These are phyloP conservation scores for Hydrozoanthus tunicans DNA, from an alignment of 64 coral and sea anemone genomes.

Conservation along the genomic window DNA sequence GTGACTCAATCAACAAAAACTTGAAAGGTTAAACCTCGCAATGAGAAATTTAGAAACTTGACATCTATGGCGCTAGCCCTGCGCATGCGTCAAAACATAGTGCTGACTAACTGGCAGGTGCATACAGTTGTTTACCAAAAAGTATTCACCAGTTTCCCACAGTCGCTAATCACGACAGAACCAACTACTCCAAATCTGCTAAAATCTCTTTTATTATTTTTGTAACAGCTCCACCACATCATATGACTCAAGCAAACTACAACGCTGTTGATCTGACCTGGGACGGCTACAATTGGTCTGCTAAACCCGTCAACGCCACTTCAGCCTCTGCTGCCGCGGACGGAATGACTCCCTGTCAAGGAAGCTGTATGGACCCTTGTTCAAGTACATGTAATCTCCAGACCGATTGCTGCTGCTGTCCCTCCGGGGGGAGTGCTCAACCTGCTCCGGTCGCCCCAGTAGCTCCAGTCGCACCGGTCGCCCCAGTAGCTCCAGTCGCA, in stretches of 20 bases:
- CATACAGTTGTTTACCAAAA: no score
- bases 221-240: slow-evolving; percentile 36
- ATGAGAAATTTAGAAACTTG: no score
- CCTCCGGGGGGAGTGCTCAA: not conserved
- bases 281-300: slow-evolving; percentile 75
- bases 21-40: no score
- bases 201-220: not conserved
- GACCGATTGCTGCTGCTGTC: slow-evolving; percentile 88
- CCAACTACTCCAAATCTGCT: no score
- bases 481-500: not conserved
- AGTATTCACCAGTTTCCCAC: no score
- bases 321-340: not conserved
- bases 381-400: slow-evolving; percentile 54
- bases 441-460: no score
- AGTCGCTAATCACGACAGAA: no score
- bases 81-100: no score
- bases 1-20: no score
- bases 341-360: slow-evolving; percentile 79
- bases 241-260: slow-evolving; percentile 6
- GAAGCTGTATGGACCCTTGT: slow-evolving; percentile 73
- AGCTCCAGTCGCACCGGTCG: no score
- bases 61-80: no score
- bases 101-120: no score
- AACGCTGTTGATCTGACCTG: slow-evolving; percentile 68
- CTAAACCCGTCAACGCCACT: slow-evolving; percentile 35